Evolutionary conservation across 2,888 invertebrate species (phyloP).

Genomic region (Nemotelus pantherinus): DNA sequence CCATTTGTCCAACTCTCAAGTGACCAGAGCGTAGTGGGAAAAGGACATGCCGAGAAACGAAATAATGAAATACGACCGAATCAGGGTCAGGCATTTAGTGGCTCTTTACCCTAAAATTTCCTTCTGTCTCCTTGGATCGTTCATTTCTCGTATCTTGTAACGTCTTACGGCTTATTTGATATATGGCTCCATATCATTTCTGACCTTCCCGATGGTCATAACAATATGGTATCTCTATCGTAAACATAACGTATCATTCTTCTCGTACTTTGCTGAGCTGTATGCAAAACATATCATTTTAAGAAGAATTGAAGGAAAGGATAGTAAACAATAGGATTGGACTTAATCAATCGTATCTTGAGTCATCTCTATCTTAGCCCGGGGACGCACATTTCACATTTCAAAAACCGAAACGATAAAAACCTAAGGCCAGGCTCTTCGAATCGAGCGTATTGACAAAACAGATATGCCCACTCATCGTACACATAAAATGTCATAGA

Average conservation of each 20-base stretch:
- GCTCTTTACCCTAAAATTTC: not conserved
- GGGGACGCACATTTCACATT: not conserved
- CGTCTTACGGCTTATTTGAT: not conserved
- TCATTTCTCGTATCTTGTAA: not conserved
- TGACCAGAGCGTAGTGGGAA: not conserved
- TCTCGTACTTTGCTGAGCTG: not conserved
- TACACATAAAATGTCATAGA: too few relatives aligned
- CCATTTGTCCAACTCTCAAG: not conserved
- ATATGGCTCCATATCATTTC: not conserved
- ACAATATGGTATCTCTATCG: not conserved
- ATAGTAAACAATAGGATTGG: not conserved
- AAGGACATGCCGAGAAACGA: constrained; percentile 1
- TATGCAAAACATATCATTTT: constrained; percentile 4
- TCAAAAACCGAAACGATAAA: constrained; percentile 12
- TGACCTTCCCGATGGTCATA: constrained; percentile 6
- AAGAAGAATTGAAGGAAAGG: not conserved
- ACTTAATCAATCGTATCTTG: constrained; percentile 9
- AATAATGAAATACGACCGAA: constrained; percentile 31
- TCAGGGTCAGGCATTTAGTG: constrained; percentile 29
- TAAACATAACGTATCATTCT: not conserved
- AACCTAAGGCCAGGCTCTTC: not conserved
- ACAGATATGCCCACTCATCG: too few relatives aligned
- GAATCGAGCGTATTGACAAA: not conserved
- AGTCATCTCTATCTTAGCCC: not conserved
- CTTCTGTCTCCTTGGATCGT: not conserved